Evolutionary conservation across 64 coral and sea anemone genomes (phyloP).

Genomic region (Stichodactyla mertensii): DNA sequence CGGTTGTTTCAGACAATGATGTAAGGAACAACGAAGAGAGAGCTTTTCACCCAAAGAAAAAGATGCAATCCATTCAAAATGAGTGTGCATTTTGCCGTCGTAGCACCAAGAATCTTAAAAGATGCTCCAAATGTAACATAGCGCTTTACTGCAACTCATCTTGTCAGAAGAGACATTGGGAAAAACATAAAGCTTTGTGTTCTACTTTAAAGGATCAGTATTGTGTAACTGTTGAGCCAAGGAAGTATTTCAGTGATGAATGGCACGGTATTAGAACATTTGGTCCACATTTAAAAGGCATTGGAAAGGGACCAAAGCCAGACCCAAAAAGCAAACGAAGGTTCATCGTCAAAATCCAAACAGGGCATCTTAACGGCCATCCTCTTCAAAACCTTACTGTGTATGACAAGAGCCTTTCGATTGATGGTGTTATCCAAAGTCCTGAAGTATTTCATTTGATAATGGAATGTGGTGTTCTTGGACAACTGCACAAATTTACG

Average conservation of each 20-base stretch:
- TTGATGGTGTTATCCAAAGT: slow-evolving; percentile 50
- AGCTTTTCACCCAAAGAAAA: slow-evolving; percentile 51
- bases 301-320: slow-evolving; percentile 36
- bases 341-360: slow-evolving; percentile 84
- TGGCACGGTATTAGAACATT: background rate
- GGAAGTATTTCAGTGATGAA: background rate
- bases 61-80: background rate
- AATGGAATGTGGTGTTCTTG: slow-evolving; percentile 85
- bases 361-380: slow-evolving; percentile 31
- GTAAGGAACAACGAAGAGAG: slow-evolving; percentile 40
- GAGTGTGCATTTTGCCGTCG: slow-evolving; percentile 58
- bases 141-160: slow-evolving; percentile 47
- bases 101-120: background rate
- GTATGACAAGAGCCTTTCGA: slow-evolving; percentile 47
- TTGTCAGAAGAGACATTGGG: slow-evolving; percentile 38
- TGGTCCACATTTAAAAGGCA: slow-evolving; percentile 43
- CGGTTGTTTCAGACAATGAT: slow-evolving; percentile 16
- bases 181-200: slow-evolving; percentile 47
- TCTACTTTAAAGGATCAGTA: slow-evolving; percentile 25
- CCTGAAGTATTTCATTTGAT: slow-evolving; percentile 59
- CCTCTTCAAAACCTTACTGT: slow-evolving; percentile 38
- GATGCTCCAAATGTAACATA: slow-evolving; percentile 31
- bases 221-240: slow-evolving; percentile 30
- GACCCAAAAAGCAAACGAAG: slow-evolving; percentile 4
- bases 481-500: slow-evolving; percentile 28